Evolutionary conservation across 30 jellyfish, hydroid and myxozoan species (phyloP).

Genomic region (Mastigias papua): DNA sequence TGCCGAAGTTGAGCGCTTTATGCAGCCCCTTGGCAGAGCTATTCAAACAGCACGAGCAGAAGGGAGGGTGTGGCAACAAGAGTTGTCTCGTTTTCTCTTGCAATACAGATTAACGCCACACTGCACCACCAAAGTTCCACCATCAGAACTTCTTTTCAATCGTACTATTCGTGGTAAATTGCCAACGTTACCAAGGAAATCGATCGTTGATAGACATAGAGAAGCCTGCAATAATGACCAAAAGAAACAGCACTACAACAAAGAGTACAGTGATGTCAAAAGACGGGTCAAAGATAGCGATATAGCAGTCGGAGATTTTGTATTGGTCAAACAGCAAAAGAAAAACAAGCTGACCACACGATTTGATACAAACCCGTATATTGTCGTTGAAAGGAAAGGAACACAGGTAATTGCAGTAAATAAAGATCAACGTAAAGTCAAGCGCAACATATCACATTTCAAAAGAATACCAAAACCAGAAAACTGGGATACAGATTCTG

Average conservation of each 20-base stretch:
- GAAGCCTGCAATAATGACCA: slow-evolving; percentile 36
- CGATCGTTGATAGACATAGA: slow-evolving; percentile 3
- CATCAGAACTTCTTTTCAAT: slow-evolving; percentile 35
- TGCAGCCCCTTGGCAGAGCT: slow-evolving; percentile 45
- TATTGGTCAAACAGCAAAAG: slow-evolving; percentile 45
- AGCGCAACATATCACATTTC: slow-evolving; percentile 16
- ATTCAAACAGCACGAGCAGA: slow-evolving; percentile 51
- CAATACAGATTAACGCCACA: slow-evolving; percentile 16
- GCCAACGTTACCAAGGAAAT: slow-evolving; percentile 17
- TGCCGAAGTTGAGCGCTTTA: slow-evolving; percentile 50
- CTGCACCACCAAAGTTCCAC: neutral
- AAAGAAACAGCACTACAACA: slow-evolving; percentile 23
- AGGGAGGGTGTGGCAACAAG: slow-evolving; percentile 69
- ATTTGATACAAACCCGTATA: slow-evolving; percentile 28
- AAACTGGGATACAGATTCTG: slow-evolving; percentile 26
- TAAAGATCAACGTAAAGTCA: slow-evolving; percentile 8
- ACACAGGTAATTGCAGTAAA: slow-evolving; percentile 10
- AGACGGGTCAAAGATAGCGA: slow-evolving; percentile 40
- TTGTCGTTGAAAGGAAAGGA: slow-evolving; percentile 28
- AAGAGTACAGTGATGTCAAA: slow-evolving; percentile 46
- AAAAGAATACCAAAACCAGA: slow-evolving; percentile 14
- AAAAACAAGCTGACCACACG: slow-evolving; percentile 42
- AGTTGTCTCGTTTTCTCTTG: slow-evolving; percentile 23
- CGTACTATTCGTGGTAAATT: slow-evolving; percentile 53
- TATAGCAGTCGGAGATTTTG: slow-evolving; percentile 27